phyloP scores from a whole-genome alignment of 2,113 vertebrate genomes.

The Rhinoderma darwinii region DNA sequence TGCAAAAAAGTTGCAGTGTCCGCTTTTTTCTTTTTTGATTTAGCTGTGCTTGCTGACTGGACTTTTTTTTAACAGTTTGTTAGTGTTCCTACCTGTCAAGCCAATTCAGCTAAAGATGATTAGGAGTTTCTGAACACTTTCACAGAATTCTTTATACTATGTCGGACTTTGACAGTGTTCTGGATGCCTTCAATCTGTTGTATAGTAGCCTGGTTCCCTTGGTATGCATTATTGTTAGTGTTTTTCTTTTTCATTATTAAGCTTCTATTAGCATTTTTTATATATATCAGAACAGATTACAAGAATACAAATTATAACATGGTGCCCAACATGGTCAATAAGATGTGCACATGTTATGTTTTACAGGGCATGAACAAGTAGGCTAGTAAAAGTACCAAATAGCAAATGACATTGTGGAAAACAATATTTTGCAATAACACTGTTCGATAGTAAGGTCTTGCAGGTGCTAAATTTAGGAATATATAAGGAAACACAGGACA shows the following conservation, averaged over 20 bases:
- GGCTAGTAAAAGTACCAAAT: too few relatives aligned
- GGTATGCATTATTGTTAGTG: neutral
- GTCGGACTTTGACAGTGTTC: constrained; percentile 14
- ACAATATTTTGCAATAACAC: too few relatives aligned
- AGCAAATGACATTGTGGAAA: too few relatives aligned
- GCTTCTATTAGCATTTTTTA: too few relatives aligned
- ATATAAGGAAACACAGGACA: too few relatives aligned
- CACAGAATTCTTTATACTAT: neutral
- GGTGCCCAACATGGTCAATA: too few relatives aligned
- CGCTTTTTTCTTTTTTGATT: constrained; percentile 21
- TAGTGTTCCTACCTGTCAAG: constrained; percentile 21
- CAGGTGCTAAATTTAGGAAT: too few relatives aligned
- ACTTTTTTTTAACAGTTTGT: constrained; percentile 15
- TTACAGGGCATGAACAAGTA: too few relatives aligned
- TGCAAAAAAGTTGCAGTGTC: constrained; percentile 8
- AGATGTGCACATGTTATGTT: too few relatives aligned
- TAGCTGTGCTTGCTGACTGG: neutral
- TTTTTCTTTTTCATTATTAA: constrained; percentile 1
- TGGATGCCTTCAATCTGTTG: neutral
- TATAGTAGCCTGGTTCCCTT: neutral
- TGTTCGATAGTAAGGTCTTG: too few relatives aligned
- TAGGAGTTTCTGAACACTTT: constrained; percentile 22
- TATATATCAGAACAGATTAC: too few relatives aligned
- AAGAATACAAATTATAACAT: too few relatives aligned
- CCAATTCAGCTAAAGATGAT: constrained; percentile 20